Evolutionary conservation across 2,888 invertebrate species (phyloP).

Genomic region (Leptinotarsa tumamoca): DNA sequence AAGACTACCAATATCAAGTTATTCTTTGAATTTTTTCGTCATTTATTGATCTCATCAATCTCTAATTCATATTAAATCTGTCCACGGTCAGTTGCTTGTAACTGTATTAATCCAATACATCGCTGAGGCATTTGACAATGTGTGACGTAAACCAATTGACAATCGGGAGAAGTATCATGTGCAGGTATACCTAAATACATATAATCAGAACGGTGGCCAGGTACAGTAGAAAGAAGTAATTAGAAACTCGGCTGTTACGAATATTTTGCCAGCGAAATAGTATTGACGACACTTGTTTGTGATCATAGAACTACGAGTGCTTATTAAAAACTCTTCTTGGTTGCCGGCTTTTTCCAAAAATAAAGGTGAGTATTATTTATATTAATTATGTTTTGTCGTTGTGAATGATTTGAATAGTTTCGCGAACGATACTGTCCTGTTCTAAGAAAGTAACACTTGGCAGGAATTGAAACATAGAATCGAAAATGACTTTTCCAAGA

Average conservation of each 20-base stretch:
- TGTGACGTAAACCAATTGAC: constrained; percentile 34
- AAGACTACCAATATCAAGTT: too few species aligned
- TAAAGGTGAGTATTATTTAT: background rate
- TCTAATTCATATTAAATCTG: background rate
- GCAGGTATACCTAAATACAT: constrained; percentile 31
- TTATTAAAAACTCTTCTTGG: background rate
- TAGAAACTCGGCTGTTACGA: constrained; percentile 15
- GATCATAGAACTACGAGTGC: background rate
- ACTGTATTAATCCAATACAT: constrained; percentile 14
- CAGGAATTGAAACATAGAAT: too few species aligned
- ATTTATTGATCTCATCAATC: constrained; percentile 9
- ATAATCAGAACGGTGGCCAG: constrained; percentile 34
- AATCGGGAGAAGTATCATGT: constrained; percentile 37
- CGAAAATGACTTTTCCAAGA: too few species aligned
- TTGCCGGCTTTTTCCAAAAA: background rate
- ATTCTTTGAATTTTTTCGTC: too few species aligned
- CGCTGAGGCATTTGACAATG: constrained; percentile 26
- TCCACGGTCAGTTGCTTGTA: background rate
- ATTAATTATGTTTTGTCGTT: background rate
- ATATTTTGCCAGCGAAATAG: background rate
- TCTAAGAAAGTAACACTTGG: too few species aligned
- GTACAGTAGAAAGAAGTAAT: constrained; percentile 26
- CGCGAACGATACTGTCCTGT: too few species aligned
- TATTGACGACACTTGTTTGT: background rate
- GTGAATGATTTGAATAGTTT: too few species aligned